Evolutionary conservation across 1,140 invertebrate genomes (phyloP), one percentile per base, ranked within the genome.

Genomic region (Protaetia brevitarsis): DNA sequence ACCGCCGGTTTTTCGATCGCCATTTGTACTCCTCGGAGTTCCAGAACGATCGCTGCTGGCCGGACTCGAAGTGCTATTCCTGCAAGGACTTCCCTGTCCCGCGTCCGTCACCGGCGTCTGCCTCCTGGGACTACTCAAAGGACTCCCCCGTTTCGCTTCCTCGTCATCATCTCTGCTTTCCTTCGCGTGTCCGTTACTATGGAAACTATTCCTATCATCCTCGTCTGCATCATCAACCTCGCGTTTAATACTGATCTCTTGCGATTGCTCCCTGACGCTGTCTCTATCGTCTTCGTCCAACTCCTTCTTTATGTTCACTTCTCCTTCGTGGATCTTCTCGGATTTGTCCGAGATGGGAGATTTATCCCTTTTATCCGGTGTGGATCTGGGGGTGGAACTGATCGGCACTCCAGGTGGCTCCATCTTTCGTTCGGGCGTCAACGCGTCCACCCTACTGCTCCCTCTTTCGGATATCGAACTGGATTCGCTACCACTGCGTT

Each of bases 401-500:
- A 85, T 76, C 68, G 86, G 85, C 66, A 85, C 85, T 16, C 83
- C 74, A 2, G 83, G 80, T 0, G 82, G 81, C 60, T 90, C 88
- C 73, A 86, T 80, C 71, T 89, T 90, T 72, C 85, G 84, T 78
- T 91, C 89, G 0, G 90, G 90, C 8, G 90, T 92, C 66, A 90
- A 82, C 7, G 89, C 85, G 64, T 92, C 89, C 3, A 89, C 85
- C 64, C 90, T 82, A 69, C 88, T 89, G 61, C 88, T 87, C 6
- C 88, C 88, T 56, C 88, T 80, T 72, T 92, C 90, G 1, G 90
- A 92, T 79, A 93, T 87, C 5, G 91, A 93, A 77, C 91, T 93
- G 0, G 91, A 92, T 72, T 93, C 91, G 72, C 91, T 93, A 8
- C 91, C 91, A 74, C 90, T 93, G 67, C 92, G 82, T 72, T 93